Conservation (phyloP, 2,888 invertebrate species). For the Ectemnius cavifrons region DNA sequence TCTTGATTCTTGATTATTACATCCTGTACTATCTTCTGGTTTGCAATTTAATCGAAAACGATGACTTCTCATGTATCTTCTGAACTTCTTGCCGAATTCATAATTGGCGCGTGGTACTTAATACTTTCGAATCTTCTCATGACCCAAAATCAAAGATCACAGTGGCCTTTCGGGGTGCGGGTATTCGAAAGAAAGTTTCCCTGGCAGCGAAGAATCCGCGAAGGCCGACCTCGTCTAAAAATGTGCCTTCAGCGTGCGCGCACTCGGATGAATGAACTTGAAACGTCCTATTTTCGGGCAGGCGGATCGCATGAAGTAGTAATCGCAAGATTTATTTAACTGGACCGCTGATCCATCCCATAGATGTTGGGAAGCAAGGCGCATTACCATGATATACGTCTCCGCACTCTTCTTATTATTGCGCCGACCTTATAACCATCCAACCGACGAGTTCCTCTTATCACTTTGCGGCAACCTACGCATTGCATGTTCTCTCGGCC, state of each 20-base stretch:
- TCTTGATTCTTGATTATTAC: too few species aligned
- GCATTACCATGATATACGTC: neutral
- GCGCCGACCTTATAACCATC: slow-evolving; percentile 16
- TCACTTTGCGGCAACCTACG: too few species aligned
- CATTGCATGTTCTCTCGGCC: slow-evolving; percentile 2
- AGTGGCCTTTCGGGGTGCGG: too few species aligned
- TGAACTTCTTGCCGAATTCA: too few species aligned
- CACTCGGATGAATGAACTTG: slow-evolving; percentile 22
- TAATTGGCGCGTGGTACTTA: too few species aligned
- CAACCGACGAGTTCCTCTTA: neutral
- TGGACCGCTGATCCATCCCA: neutral
- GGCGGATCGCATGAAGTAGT: slow-evolving; percentile 22
- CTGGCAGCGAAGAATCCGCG: slow-evolving; percentile 2
- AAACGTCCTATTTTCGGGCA: slow-evolving; percentile 21
- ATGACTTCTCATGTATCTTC: too few species aligned
- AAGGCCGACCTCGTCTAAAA: slow-evolving; percentile 6
- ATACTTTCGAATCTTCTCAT: too few species aligned
- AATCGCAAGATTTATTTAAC: slow-evolving; percentile 18
- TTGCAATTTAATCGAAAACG: too few species aligned
- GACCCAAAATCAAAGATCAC: too few species aligned
- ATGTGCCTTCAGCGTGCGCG: neutral
- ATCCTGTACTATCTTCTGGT: too few species aligned
- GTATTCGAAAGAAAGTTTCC: too few species aligned
- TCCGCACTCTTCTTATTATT: slow-evolving; percentile 4
- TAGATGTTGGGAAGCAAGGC: too few species aligned